Evolutionary conservation across 2,888 invertebrate species (phyloP), one percentile per base, ranked within the genome.

Genomic region (Drosophila quasianomalipes): DNA sequence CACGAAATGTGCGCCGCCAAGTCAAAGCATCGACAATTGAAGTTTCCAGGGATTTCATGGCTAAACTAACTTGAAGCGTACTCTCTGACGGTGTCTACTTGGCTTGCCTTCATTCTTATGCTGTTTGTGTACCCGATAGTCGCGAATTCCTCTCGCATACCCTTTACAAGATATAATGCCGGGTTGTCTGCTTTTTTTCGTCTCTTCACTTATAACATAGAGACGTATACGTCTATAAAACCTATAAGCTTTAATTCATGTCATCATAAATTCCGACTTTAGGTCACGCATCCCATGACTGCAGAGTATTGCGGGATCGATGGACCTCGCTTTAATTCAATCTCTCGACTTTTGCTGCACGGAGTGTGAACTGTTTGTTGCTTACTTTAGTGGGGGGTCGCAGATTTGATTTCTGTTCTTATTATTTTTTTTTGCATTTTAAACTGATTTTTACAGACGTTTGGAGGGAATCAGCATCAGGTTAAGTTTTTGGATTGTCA

Each of bases 21-120:
- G 14, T 57, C 53, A 59, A 22, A 51, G 54, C 70, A 64, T 69
- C 77, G 75, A 75, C 85, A 73, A 65, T 76, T 77, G 65, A 75
- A 85, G 76, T 80, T 81, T 70, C 83, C 74, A 71, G 82, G 76
- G 85, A 82, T 82, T 87, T 85, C 78, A 73, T 63, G 74, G 72
- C 67, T 76, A 82, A 87, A 82, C 79, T 71, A 76, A 83, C 76
- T 83, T 72, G 30, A 73, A 66, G 72, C 86, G 62, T 72, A 62
- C 76, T 80, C 60, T 57, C 54, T 52, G 31, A 47, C 67, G 60
- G 51, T 55, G 35, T 51, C 58, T 58, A n/a, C 37, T 54, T 57
- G 58, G 54, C 61, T 66, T 72, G 57, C 66, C 74, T 74, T 85
- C 87, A 87, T 85, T 87, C 75, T 75, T 82, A 83, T 85, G 81